These are phyloP conservation scores for Brachionus paranguensis DNA, from an alignment of 1,140 invertebrate species.

Conservation along the genomic window DNA sequence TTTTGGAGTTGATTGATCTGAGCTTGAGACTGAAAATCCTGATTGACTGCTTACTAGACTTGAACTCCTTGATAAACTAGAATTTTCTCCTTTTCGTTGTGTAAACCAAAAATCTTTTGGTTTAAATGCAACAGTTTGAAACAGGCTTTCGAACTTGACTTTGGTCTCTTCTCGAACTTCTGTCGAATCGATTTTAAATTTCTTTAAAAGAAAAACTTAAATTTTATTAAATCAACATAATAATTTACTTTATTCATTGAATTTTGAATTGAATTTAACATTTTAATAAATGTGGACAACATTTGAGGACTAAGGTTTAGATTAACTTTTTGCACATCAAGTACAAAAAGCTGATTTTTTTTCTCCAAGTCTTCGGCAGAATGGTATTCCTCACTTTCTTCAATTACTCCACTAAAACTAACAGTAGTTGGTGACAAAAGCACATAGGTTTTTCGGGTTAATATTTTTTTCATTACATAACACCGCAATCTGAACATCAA, in stretches of 20 bases:
- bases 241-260: not conserved
- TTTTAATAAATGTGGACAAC: not conserved
- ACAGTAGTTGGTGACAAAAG: not conserved
- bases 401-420: slow-evolving; percentile 9
- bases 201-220: not conserved
- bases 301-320: not conserved
- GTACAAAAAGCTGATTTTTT: not conserved
- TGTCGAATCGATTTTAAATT: not conserved
- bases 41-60: not conserved
- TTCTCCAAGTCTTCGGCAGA: not conserved
- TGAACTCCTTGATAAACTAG: not conserved
- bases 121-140: slow-evolving; percentile 1
- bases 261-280: slow-evolving; percentile 6
- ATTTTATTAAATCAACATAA: not conserved
- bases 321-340: not conserved
- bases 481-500: slow-evolving; percentile 12
- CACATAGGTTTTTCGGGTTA: not conserved
- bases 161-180: not conserved
- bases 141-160: not conserved
- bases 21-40: not conserved
- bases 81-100: not conserved
- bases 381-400: not conserved
- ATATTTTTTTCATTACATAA: not conserved
- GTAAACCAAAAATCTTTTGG: slow-evolving; percentile 32
- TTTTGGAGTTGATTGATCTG: not conserved